Evolutionary conservation across 2,888 invertebrate species (phyloP), one percentile per base, ranked within the genome.

Genomic region (Branchipolynoe longqiensis): DNA sequence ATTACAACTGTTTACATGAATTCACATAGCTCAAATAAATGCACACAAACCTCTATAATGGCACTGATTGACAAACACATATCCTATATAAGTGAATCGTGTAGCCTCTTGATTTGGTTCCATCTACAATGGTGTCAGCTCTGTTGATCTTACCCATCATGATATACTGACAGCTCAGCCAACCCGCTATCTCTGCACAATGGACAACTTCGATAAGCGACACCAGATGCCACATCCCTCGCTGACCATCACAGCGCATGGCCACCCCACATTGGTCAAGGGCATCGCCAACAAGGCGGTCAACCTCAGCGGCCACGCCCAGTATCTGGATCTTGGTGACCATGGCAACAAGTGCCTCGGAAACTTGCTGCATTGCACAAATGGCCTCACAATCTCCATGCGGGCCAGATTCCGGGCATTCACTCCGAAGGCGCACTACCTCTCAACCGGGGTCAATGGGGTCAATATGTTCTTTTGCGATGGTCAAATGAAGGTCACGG

Each of bases 251-350:
- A 86, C 83, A 0, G 87, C 90, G 14, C 41, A 85, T n/a, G 91
- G 91, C 3, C 85, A 87, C 54, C 90, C 91, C 0, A 25, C 74
- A 0, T 56, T 90, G 41, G 90, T 91, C n/a, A 89, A 89, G 0
- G 92, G 92, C n/a, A 89, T 89, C 58, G 88, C 92, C 0, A 90
- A 90, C 22, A 90, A 91, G 64, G 93, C 92, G 4, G 64, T 93
- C 25, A 83, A 88, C 8, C 89, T 93, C 18, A 89, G 89, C 69
- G 92, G 92, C 4, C 87, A 87, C n/a, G 87, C 85, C 12, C 93
- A 93, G 87, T 93, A 92, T 69, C 85, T 92, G 12, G 92, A 93
- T 87, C 82, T 93, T 2, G 92, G 92, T 6, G 85, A 88, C 3
- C 90, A 90, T 22, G 74, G 83, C 0, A 88, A 90, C 18, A 88